phyloP scores from a whole-genome alignment of 1,140 invertebrate genomes.

The Aphaenogaster ashmeadi region DNA sequence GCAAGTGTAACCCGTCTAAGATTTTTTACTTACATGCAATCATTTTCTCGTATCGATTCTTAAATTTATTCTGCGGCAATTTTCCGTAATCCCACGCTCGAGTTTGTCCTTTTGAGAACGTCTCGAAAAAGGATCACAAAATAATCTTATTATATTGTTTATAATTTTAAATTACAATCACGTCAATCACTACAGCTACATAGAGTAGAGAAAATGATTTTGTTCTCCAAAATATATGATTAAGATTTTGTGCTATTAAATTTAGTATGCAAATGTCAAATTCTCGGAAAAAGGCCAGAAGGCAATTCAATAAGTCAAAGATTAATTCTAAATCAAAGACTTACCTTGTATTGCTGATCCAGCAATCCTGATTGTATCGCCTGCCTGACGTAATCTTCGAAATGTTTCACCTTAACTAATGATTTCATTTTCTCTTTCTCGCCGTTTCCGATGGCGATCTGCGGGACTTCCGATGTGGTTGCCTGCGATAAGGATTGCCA shows the following conservation, averaged over 20 bases:
- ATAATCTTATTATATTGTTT: conserved; percentile 10
- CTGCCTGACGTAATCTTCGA: conserved; percentile 76
- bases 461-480: background rate
- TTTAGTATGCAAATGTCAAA: background rate
- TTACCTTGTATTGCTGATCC: conserved; percentile 75
- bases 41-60: conserved; percentile 93
- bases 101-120: conserved; percentile 76
- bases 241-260: background rate
- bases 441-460: background rate
- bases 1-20: background rate
- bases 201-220: background rate
- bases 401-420: conserved; percentile 73
- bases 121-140: conserved; percentile 62
- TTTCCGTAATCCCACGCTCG: conserved; percentile 77
- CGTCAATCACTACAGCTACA: background rate
- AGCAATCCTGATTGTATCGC: conserved; percentile 72
- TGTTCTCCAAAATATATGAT: background rate
- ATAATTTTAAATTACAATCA: background rate
- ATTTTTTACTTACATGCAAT: conserved; percentile 88
- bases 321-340: background rate
- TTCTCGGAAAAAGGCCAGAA: background rate
- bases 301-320: background rate
- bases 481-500: background rate
- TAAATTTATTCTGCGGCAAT: conserved; percentile 89
- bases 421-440: conserved; percentile 29